Base-by-base conservation (phyloP, 2,888 invertebrate species). In the Allygus modestus region DNA sequence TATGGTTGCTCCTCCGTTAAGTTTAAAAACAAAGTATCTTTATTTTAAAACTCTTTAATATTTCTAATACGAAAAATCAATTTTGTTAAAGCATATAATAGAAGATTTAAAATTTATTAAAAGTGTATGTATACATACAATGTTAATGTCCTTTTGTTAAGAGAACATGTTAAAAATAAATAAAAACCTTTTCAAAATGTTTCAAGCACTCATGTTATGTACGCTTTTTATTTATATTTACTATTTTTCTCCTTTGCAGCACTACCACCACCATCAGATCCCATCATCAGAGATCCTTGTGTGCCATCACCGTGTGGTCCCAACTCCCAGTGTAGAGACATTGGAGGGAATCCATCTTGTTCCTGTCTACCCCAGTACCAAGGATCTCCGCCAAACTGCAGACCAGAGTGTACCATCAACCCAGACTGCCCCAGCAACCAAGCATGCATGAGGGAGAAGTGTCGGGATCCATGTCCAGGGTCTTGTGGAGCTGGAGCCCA, bases 291-390 rank as follows among this genome's bases (percentile, higher is more conserved):
- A 33, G 93, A 95, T 89, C 95, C 95, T 4, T 95, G 95, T 87
- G 87, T 93, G n/a, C 94, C 95, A 46, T 94, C 92, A 58, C 95
- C 95, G 12, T 95, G 95, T 88, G 95, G 95, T 0, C 92, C 92
- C 1, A 93, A 94, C 89, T 92, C 94, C 0, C 91, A 87, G 54
- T 88, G 91, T 86, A 88, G 89, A 65, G 88, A 88, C 43, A 88
- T 88, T 23, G 89, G 89, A 43, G 89, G 88, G 84, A 88, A 69
- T 88, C 90, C 90, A 37, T 88, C 90, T 20, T 91, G 91, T 86
- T 89, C 89, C 1, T 91, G 91, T 86, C 88, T 90, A 54, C 88
- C 89, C 28, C 89, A 89, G 20, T 90, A 89, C 87, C 87, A 88
- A 33, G 90, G 90, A 65, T 87, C 85, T 71, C 89, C 88, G 17